Base-by-base conservation (phyloP, 2,888 invertebrate species). In the Proisotoma minuta region DNA sequence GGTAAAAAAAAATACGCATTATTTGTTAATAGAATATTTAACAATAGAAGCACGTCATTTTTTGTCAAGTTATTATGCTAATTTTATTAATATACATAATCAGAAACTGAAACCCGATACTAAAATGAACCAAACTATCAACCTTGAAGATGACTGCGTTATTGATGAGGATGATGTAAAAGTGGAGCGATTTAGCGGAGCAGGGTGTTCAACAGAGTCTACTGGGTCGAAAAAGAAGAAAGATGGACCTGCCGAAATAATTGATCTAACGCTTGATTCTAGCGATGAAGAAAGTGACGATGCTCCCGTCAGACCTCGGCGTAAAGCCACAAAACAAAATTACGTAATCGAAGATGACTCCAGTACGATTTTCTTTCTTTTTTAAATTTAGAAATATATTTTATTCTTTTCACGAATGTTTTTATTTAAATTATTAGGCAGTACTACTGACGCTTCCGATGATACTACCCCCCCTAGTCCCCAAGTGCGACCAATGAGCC, bases 131-230 rank as follows among this genome's bases (percentile, higher is more conserved):
- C 15, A 60, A 20, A 66, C 68, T 8, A 64, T 69, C 12, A 62
- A 63, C 27, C 39, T 69, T 10, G 69, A 69, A 29, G 69, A 69
- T 50, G 69, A 69, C 18, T 54, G 62, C 40, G 48, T 57, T 15
- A 59, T 62, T 34, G 60, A 60, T 12, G 61, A 61, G 0, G 63
- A 60, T 22, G 34, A 40, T 29, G 40, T 52, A 23, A 24, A 18
- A 22, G 20, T n/a, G 15, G 27, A 51, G 24, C 24, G 18, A 3
- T 15, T 23, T 12, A 3, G 22, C 24, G n/a, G 27, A 3, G 5
- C 12, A 28, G 23, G 3, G 23, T 20, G 8, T 34, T 24, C 15
- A n/a, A 50, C 26, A 10, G 39, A 54, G 2, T 34, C 40, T 4
- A 23, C 3, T 4, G 43, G 24, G 43, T 18, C 40, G 24, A 10